A percentile compares a stretch with the other conserved stretches of the same genome.
Evolutionary conservation across 2,113 vertebrate genomes (phyloP).

Genomic region (Misgurnus anguillicaudatus): DNA sequence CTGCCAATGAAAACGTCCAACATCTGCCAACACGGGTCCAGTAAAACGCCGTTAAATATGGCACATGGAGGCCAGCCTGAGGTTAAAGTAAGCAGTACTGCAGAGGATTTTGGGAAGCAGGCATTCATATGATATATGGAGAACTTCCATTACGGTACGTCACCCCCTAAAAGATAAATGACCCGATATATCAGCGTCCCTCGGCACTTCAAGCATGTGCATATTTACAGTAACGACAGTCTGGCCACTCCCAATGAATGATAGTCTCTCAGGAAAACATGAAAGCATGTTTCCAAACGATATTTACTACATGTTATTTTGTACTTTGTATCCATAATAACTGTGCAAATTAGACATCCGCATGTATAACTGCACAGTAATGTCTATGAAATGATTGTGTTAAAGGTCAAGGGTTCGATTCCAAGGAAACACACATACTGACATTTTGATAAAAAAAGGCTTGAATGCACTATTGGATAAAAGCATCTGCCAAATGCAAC

Average conservation of each 20-base stretch:
- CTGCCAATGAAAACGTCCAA: neutral
- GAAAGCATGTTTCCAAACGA: neutral
- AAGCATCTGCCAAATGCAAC: no score
- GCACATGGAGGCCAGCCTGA: neutral
- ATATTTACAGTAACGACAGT: conserved; percentile 35
- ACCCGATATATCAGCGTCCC: neutral
- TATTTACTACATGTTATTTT: neutral
- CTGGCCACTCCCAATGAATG: neutral
- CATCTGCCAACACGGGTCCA: neutral
- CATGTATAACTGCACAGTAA: no score
- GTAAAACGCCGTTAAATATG: neutral
- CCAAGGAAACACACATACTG: no score
- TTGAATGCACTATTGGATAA: no score
- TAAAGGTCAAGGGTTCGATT: no score
- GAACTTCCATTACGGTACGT: neutral
- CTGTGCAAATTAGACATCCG: neutral
- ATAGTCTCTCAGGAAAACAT: conserved; percentile 21
- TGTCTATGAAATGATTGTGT: no score
- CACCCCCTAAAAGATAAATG: neutral
- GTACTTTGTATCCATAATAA: neutral
- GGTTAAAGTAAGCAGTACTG: neutral
- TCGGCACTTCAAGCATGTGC: neutral
- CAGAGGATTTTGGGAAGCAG: neutral
- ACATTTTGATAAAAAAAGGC: no score
- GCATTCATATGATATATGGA: neutral